A percentile compares a stretch with the other conserved stretches of the same genome.
phyloP scores from a whole-genome alignment of 37 sponge, comb jelly and placozoan genomes.

The Petrosia ficiformis region DNA sequence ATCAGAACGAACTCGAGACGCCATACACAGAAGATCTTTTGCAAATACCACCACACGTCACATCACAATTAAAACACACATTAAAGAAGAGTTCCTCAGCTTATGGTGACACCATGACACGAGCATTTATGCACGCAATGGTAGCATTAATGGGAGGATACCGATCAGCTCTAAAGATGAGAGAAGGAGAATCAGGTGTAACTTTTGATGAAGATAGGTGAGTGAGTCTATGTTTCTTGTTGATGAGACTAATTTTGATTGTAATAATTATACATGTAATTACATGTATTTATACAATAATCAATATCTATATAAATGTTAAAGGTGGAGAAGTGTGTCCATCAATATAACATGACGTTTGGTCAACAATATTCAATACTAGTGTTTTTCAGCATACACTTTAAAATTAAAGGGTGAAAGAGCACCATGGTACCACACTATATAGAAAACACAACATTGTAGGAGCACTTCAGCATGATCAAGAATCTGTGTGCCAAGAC shows the following conservation, averaged over 20 bases:
- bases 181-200: conserved; percentile 57
- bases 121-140: conserved; percentile 62
- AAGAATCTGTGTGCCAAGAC: too few species aligned
- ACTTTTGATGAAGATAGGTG: conserved; percentile 72
- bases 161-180: conserved; percentile 50
- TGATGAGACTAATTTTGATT: too few species aligned
- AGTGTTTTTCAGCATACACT: too few species aligned
- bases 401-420: too few species aligned
- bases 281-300: too few species aligned
- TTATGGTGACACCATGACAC: conserved; percentile 62
- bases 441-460: too few species aligned
- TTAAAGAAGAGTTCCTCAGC: conserved; percentile 76
- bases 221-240: conserved; percentile 13
- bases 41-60: conserved; percentile 13
- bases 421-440: too few species aligned
- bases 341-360: too few species aligned
- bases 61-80: conserved; percentile 54
- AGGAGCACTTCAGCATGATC: too few species aligned
- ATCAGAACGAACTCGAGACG: conserved; percentile 58
- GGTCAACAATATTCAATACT: too few species aligned
- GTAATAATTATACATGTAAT: too few species aligned
- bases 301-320: not conserved
- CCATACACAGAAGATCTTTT: conserved; percentile 47
- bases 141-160: conserved; percentile 80
- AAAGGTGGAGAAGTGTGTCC: not conserved